Conservation (phyloP, 1,140 invertebrate genomes). For the Cepaea nemoralis region DNA sequence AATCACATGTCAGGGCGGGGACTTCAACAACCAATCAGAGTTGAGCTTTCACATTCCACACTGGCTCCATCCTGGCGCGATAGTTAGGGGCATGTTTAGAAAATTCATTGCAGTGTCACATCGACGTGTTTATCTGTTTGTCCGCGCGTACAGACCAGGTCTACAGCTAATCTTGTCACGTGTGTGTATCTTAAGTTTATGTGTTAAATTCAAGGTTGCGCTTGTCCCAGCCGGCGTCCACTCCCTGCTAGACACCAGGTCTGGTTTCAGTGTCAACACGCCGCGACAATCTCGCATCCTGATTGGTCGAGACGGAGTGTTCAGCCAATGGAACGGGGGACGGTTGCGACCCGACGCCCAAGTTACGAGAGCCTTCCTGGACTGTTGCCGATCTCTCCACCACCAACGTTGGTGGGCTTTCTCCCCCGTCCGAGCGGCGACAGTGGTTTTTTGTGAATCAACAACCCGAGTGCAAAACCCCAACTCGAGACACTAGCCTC, state of each 20-base stretch:
- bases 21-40: not conserved
- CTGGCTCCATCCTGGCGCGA: not conserved
- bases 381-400: not conserved
- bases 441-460: too few relatives aligned
- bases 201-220: not conserved
- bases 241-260: not conserved
- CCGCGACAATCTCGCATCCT: not conserved
- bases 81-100: not conserved
- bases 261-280: not conserved
- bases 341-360: not conserved
- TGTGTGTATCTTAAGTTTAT: not conserved
- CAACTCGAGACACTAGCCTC: too few relatives aligned
- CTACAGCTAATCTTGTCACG: not conserved
- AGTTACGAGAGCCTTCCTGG: not conserved
- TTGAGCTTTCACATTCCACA: not conserved
- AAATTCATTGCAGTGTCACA: not conserved
- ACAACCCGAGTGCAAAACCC: too few relatives aligned
- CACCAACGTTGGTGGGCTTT: constrained; percentile 10
- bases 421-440: not conserved
- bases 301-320: not conserved
- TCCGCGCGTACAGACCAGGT: not conserved
- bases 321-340: not conserved
- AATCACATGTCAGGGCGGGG: not conserved
- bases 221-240: not conserved
- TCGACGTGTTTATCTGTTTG: not conserved